A percentile compares a stretch with the other conserved stretches of the same genome.
Evolutionary conservation across 2,113 vertebrate genomes (phyloP).

Genomic region (Cichladusa arquata): DNA sequence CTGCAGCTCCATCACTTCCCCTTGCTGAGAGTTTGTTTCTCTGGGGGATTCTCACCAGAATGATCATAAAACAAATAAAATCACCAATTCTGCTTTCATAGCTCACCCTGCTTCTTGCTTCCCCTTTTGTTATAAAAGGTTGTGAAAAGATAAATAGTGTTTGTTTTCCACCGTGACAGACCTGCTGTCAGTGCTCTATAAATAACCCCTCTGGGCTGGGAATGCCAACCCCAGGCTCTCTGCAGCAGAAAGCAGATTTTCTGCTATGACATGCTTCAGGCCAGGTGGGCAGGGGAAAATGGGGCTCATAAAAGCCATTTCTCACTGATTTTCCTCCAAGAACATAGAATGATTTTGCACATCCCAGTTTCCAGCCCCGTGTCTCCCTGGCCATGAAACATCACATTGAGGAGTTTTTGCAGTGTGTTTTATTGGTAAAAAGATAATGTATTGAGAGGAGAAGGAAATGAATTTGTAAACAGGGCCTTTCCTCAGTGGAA

Average conservation of each 20-base stretch:
- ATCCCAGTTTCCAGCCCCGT: background rate
- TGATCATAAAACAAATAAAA: background rate
- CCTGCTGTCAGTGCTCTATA: background rate
- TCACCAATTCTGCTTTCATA: background rate
- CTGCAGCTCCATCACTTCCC: background rate
- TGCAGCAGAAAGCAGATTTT: background rate
- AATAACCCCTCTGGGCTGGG: background rate
- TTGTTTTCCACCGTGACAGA: background rate
- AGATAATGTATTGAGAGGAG: background rate
- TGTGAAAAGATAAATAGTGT: background rate
- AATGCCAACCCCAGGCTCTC: background rate
- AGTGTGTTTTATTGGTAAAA: background rate
- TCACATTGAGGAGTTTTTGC: rapidly evolving
- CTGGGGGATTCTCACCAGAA: background rate
- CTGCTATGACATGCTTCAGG: background rate
- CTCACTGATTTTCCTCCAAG: background rate
- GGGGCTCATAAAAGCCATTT: background rate
- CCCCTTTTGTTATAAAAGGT: background rate
- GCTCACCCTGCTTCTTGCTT: background rate
- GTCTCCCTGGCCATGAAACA: background rate
- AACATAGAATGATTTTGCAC: background rate
- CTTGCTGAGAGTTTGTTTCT: background rate
- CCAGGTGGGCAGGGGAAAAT: background rate
- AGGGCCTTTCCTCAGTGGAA: background rate
- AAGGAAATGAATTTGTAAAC: background rate